Conservation (phyloP, 1,140 invertebrate species). For the Nomia melanderi region DNA sequence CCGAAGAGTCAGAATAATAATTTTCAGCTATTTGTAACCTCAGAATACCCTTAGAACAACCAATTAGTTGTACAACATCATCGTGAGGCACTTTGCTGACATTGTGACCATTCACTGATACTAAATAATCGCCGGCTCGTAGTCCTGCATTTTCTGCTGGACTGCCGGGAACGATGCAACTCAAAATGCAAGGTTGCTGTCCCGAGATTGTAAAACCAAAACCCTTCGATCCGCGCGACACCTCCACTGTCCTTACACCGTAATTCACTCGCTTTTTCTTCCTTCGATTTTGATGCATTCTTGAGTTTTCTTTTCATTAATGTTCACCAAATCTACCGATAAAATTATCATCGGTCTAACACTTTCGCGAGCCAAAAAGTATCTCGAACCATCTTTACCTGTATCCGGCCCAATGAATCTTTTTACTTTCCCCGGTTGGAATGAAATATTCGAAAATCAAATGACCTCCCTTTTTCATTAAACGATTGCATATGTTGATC, state of each 20-base stretch:
- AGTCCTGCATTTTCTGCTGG: slow-evolving; percentile 93
- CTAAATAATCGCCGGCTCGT: slow-evolving; percentile 93
- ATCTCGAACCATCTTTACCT: slow-evolving; percentile 9
- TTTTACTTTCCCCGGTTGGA: not conserved
- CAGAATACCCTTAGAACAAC: slow-evolving; percentile 89
- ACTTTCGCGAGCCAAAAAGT: slow-evolving; percentile 13
- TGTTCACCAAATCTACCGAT: slow-evolving; percentile 1
- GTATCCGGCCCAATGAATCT: not conserved
- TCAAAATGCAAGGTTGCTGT: slow-evolving; percentile 93
- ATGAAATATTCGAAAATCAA: not conserved
- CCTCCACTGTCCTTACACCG: slow-evolving; percentile 92
- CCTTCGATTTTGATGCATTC: slow-evolving; percentile 87
- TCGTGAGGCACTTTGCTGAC: slow-evolving; percentile 95
- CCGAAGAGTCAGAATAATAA: slow-evolving; percentile 92
- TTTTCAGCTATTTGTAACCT: slow-evolving; percentile 93
- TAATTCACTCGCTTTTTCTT: slow-evolving; percentile 90
- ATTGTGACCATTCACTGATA: slow-evolving; percentile 94
- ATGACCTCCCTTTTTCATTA: not conserved
- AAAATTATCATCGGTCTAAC: slow-evolving; percentile 9
- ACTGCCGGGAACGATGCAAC: slow-evolving; percentile 92
- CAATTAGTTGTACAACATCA: slow-evolving; percentile 94
- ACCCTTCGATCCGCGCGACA: slow-evolving; percentile 90
- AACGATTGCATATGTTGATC: not conserved
- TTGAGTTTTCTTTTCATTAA: slow-evolving; percentile 34
- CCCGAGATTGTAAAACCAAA: slow-evolving; percentile 97